Evolutionary conservation across 1,140 invertebrate species (phyloP).

Genomic region (Aethina tumida): DNA sequence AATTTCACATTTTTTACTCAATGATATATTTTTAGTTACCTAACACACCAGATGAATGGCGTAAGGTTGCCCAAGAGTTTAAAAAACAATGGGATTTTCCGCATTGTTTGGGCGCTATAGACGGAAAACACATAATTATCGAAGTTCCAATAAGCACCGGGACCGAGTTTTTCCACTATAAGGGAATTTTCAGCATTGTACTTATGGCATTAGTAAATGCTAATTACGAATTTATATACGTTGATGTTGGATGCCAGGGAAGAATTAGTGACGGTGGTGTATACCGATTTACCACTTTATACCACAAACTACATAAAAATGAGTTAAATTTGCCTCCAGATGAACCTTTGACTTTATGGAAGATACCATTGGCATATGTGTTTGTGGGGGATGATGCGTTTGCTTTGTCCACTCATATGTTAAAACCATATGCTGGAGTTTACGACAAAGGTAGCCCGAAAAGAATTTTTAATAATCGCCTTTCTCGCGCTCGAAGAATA

Average conservation of each 20-base stretch:
- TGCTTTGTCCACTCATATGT: constrained; percentile 28
- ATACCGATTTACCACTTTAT: constrained; percentile 24
- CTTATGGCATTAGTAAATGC: constrained; percentile 40
- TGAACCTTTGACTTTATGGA: constrained; percentile 10
- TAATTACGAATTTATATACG: constrained; percentile 37
- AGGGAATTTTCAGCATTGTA: constrained; percentile 39
- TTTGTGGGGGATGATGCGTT: constrained; percentile 28
- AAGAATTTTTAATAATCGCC: constrained; percentile 31
- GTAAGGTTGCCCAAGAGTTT: too few relatives aligned
- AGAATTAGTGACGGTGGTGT: constrained; percentile 30
- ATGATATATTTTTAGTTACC: too few relatives aligned
- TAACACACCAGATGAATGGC: too few relatives aligned
- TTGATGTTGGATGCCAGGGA: constrained; percentile 30
- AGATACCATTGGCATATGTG: constrained; percentile 16
- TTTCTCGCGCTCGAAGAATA: constrained; percentile 28
- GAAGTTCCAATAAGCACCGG: constrained; percentile 39
- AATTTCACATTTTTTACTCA: too few relatives aligned
- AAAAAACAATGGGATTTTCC: constrained; percentile 29
- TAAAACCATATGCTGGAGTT: constrained; percentile 33
- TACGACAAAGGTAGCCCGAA: constrained; percentile 18
- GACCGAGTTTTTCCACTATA: constrained; percentile 41
- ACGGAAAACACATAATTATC: too few relatives aligned
- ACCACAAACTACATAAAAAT: constrained; percentile 9
- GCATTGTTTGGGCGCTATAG: constrained; percentile 34
- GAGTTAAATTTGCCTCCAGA: constrained; percentile 10